Conservation (phyloP, 2,888 invertebrate genomes). For the Autographa gamma region DNA sequence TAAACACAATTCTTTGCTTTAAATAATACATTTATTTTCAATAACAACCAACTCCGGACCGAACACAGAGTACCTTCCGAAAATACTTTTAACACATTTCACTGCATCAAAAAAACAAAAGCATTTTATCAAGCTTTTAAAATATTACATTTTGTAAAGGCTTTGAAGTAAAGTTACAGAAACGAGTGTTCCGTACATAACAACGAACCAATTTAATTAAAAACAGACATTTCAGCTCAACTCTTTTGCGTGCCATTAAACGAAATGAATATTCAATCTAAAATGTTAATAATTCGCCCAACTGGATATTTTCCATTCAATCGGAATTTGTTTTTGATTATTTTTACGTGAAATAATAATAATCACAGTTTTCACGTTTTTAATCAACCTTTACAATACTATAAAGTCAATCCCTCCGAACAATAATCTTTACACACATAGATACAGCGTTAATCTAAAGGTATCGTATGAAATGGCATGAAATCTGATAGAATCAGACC, state of each 20-base stretch:
- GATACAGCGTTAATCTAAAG: conserved; percentile 49
- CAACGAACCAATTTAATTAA: conserved; percentile 37
- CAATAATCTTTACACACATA: neutral
- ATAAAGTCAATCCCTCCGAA: neutral
- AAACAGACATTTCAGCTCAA: conserved; percentile 31
- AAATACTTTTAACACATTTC: conserved; percentile 9
- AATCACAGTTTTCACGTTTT: conserved; percentile 6
- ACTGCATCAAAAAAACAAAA: conserved; percentile 11
- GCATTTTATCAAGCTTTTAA: conserved; percentile 14
- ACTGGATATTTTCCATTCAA: conserved; percentile 25
- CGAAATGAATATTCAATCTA: conserved; percentile 29
- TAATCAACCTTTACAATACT: conserved; percentile 43
- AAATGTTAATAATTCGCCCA: conserved; percentile 34
- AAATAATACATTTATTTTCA: conserved; percentile 21
- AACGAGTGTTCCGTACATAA: conserved; percentile 16
- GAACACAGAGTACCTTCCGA: neutral
- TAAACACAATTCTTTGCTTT: neutral
- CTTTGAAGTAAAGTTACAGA: conserved; percentile 19
- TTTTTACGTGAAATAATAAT: conserved; percentile 17
- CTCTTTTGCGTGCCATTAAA: conserved; percentile 32
- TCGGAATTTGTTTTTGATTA: conserved; percentile 15
- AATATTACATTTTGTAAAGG: conserved; percentile 19
- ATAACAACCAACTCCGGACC: conserved; percentile 2
- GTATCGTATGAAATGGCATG: conserved; percentile 66
- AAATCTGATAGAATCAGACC: conserved; percentile 72